These are phyloP conservation scores for Cydia splendana DNA, from an alignment of 1,140 invertebrate genomes.

Conservation along the genomic window DNA sequence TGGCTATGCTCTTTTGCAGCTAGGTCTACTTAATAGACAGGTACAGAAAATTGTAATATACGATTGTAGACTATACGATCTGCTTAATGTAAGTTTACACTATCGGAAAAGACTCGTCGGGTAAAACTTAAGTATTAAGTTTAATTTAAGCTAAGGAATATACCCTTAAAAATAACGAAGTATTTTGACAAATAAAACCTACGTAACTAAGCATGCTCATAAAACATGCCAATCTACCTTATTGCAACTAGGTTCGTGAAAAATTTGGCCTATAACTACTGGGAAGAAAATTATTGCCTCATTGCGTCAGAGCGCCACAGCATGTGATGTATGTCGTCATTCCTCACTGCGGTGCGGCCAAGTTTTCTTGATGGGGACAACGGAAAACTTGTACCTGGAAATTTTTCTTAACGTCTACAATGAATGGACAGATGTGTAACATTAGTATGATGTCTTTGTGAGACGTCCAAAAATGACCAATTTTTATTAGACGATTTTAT, in stretches of 20 bases:
- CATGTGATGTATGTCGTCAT: conserved; percentile 57
- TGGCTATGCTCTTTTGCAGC: too few species aligned
- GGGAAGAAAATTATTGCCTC: conserved; percentile 35
- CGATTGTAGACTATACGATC: too few species aligned
- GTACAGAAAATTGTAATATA: too few species aligned
- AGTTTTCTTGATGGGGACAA: conserved; percentile 23
- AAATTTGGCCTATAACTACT: conserved; percentile 54
- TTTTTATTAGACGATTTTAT: background rate
- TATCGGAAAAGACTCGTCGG: too few species aligned
- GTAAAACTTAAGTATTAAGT: too few species aligned
- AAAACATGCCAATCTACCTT: conserved; percentile 65
- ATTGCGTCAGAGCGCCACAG: conserved; percentile 39
- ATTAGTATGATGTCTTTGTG: background rate
- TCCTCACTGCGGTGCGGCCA: conserved; percentile 47
- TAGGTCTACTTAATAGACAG: too few species aligned
- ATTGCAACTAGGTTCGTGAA: conserved; percentile 58
- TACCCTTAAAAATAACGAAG: too few species aligned
- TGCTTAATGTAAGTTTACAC: too few species aligned
- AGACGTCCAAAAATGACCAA: background rate
- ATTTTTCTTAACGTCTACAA: background rate
- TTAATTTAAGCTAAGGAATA: too few species aligned
- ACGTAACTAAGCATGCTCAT: conserved; percentile 43
- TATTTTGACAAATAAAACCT: conserved; percentile 14
- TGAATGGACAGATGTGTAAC: background rate
- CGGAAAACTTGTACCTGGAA: background rate